Conservation (phyloP, 2,113 vertebrate genomes). For the Echinops telfairi region DNA sequence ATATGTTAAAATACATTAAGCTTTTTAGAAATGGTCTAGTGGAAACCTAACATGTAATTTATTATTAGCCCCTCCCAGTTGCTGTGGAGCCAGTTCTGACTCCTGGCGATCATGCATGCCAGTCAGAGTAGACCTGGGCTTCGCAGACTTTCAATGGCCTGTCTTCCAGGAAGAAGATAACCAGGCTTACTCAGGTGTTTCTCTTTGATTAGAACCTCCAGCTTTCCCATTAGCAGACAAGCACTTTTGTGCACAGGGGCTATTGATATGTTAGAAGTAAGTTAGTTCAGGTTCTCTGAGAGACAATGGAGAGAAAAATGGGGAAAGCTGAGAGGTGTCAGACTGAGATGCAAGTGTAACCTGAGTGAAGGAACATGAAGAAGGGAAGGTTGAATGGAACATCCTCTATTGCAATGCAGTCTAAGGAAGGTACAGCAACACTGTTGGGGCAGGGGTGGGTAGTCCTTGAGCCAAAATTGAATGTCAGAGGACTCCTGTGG, state of each 20-base stretch:
- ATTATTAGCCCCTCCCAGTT: not conserved
- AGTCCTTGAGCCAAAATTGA: not conserved
- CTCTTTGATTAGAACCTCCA: not conserved
- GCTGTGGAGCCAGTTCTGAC: not conserved
- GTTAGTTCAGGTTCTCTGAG: slow-evolving; percentile 1
- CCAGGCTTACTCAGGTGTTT: not conserved
- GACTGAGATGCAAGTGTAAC: not conserved
- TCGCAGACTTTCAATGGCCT: not conserved
- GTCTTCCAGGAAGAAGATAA: not conserved
- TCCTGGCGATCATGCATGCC: not conserved
- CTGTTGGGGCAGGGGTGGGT: not conserved
- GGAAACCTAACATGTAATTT: not conserved
- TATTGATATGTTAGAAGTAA: too few relatives aligned
- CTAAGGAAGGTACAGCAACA: not conserved
- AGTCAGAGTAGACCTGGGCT: not conserved
- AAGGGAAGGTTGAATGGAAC: not conserved
- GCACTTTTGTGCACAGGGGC: not conserved
- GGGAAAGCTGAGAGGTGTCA: not conserved
- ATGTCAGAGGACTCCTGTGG: not conserved
- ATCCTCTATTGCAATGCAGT: not conserved
- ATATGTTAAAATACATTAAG: not conserved
- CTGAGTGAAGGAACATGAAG: not conserved
- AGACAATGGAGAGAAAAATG: not conserved
- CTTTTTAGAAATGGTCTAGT: slow-evolving; percentile 19
- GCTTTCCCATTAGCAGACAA: not conserved